A percentile compares a stretch with the other conserved stretches of the same genome.
Evolutionary conservation across 2,797 vertebrate species (phyloP).

Genomic region (Hippoglossus hippoglossus): DNA sequence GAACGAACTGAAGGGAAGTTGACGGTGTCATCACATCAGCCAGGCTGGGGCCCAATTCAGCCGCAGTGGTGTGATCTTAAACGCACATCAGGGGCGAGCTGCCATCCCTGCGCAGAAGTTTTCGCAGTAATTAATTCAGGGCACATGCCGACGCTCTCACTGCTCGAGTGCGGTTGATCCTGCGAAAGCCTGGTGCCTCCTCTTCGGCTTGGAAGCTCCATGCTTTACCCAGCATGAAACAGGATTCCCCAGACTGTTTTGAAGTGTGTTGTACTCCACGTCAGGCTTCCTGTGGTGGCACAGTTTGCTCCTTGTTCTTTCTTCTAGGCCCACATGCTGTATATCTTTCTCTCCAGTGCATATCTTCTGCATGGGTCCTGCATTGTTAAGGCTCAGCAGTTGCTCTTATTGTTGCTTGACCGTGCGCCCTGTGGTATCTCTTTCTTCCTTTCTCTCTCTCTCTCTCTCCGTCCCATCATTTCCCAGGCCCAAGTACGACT

Average conservation of each 20-base stretch:
- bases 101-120: slow-evolving; percentile 4
- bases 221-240: slow-evolving; percentile 38
- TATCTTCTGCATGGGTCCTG: slow-evolving; percentile 75
- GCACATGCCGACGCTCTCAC: not conserved
- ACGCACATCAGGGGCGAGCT: slow-evolving; percentile 5
- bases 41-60: slow-evolving; percentile 14
- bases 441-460: slow-evolving; percentile 6
- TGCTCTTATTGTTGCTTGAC: slow-evolving; percentile 34
- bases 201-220: not conserved
- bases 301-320: slow-evolving; percentile 61
- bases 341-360: slow-evolving; percentile 53
- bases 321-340: slow-evolving; percentile 52
- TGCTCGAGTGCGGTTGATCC: slow-evolving; percentile 28
- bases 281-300: slow-evolving; percentile 69
- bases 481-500: slow-evolving; percentile 92
- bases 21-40: slow-evolving; percentile 67
- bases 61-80: slow-evolving; percentile 8
- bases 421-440: slow-evolving; percentile 41
- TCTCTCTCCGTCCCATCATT: not conserved
- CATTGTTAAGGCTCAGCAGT: slow-evolving; percentile 44
- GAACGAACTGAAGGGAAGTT: slow-evolving; percentile 29
- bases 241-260: slow-evolving; percentile 41
- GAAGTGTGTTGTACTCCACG: slow-evolving; percentile 25
- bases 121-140: slow-evolving; percentile 17
- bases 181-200: slow-evolving; percentile 38